These are phyloP conservation scores for Leucophora obtusa DNA, from an alignment of 2,888 invertebrate genomes.

Conservation along the genomic window DNA sequence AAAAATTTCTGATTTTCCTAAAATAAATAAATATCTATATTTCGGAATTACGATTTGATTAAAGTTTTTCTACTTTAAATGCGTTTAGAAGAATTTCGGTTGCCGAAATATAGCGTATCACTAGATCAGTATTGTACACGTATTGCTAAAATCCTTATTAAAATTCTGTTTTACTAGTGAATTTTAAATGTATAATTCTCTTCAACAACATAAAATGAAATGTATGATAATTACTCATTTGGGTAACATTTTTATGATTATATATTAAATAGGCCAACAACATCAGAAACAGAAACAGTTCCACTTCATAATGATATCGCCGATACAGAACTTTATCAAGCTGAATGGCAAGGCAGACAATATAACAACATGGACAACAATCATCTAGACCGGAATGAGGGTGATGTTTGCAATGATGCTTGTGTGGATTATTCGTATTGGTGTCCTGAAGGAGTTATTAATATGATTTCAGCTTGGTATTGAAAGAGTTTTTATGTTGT, in stretches of 20 bases:
- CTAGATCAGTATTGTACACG: neutral
- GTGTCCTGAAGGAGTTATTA: conserved; percentile 72
- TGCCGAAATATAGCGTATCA: too few relatives aligned
- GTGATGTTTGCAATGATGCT: conserved; percentile 43
- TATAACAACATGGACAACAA: conserved; percentile 16
- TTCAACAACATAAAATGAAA: conserved; percentile 32
- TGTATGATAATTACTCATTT: conserved; percentile 66
- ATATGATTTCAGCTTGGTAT: conserved; percentile 72
- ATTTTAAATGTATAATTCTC: neutral
- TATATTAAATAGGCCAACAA: conserved; percentile 70
- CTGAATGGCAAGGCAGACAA: conserved; percentile 67
- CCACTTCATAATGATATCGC: conserved; percentile 53
- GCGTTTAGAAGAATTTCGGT: too few relatives aligned
- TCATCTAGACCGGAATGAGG: neutral
- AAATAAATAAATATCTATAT: too few relatives aligned
- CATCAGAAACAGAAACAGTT: conserved; percentile 70
- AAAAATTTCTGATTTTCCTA: too few relatives aligned
- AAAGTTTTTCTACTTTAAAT: too few relatives aligned
- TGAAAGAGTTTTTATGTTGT: conserved; percentile 37
- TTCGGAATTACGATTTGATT: too few relatives aligned
- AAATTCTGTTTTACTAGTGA: neutral
- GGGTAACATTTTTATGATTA: conserved; percentile 59
- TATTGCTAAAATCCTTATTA: neutral
- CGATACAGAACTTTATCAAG: conserved; percentile 68
- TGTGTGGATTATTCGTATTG: conserved; percentile 70